A percentile compares a stretch with the other conserved stretches of the same genome.
These are phyloP conservation scores for Pygmarrhopalites habei DNA, from an alignment of 1,140 invertebrate species.

Conservation along the genomic window DNA sequence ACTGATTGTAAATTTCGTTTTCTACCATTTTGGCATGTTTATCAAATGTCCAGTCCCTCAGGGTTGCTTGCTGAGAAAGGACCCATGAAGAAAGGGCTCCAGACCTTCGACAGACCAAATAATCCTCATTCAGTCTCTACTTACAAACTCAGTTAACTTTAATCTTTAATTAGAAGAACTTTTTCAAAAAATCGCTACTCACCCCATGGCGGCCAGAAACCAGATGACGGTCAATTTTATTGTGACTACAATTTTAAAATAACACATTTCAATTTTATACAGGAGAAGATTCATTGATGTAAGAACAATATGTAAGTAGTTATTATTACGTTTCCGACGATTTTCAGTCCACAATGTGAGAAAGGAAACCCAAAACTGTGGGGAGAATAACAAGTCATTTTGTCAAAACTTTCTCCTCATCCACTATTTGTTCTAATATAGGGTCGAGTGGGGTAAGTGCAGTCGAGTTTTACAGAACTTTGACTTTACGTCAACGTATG, in stretches of 20 bases:
- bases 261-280: too few relatives aligned
- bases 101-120: slow-evolving; percentile 28
- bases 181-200: slow-evolving; percentile 1
- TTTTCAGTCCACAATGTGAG: slow-evolving; percentile 37
- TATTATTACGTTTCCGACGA: slow-evolving; percentile 23
- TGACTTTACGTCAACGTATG: too few relatives aligned
- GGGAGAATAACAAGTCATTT: too few relatives aligned
- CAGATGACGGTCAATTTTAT: slow-evolving; percentile 34
- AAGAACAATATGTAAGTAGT: too few relatives aligned
- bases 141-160: neutral
- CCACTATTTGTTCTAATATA: too few relatives aligned
- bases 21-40: slow-evolving; percentile 30
- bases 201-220: slow-evolving; percentile 37
- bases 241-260: too few relatives aligned
- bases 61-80: slow-evolving; percentile 33
- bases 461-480: too few relatives aligned
- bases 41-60: slow-evolving; percentile 38
- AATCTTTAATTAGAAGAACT: neutral
- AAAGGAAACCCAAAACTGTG: slow-evolving; percentile 36
- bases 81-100: slow-evolving; percentile 37
- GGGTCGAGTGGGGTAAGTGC: too few relatives aligned
- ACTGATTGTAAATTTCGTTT: slow-evolving; percentile 21
- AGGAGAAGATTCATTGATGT: too few relatives aligned
- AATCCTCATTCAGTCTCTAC: neutral
- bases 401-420: neutral